These are phyloP conservation scores for Hofmannophila pseudospretella DNA, from an alignment of 2,888 invertebrate genomes.

Conservation along the genomic window DNA sequence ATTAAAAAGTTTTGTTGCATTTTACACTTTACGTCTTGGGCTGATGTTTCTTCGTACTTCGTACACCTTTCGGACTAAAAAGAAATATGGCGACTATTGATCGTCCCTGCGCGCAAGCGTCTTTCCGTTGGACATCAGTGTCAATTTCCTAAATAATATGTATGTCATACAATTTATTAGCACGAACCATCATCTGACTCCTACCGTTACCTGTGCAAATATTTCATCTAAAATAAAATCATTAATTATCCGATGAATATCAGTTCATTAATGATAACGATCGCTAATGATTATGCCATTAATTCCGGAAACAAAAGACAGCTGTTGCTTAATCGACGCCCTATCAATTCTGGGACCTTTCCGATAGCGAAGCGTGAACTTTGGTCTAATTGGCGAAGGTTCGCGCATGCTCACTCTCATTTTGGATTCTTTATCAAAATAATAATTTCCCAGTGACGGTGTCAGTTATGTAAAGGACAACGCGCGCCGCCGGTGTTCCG, in stretches of 20 bases:
- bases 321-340: conserved; percentile 27
- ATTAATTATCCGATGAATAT: neutral
- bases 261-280: conserved; percentile 1
- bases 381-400: conserved; percentile 55
- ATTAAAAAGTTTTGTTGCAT: conserved; percentile 11
- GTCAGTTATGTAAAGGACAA: conserved; percentile 58
- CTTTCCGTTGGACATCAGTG: conserved; percentile 17
- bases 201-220: neutral
- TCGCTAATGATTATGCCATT: conserved; percentile 4
- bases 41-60: conserved; percentile 11
- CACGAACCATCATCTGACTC: too few relatives aligned
- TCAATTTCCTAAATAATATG: conserved; percentile 17
- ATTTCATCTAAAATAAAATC: neutral
- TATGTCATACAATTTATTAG: conserved; percentile 4
- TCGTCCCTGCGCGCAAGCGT: conserved; percentile 66
- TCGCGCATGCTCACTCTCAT: conserved; percentile 56
- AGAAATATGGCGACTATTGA: conserved; percentile 41
- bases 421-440: conserved; percentile 38
- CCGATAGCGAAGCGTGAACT: conserved; percentile 38
- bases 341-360: conserved; percentile 25
- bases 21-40: conserved; percentile 20
- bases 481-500: conserved; percentile 54
- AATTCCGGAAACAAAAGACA: conserved; percentile 20
- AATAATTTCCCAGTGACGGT: conserved; percentile 42
- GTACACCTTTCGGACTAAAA: conserved; percentile 1